Base-by-base conservation (phyloP, 1,140 invertebrate genomes). In the Pachyrhynchus sulphureomaculatus region DNA sequence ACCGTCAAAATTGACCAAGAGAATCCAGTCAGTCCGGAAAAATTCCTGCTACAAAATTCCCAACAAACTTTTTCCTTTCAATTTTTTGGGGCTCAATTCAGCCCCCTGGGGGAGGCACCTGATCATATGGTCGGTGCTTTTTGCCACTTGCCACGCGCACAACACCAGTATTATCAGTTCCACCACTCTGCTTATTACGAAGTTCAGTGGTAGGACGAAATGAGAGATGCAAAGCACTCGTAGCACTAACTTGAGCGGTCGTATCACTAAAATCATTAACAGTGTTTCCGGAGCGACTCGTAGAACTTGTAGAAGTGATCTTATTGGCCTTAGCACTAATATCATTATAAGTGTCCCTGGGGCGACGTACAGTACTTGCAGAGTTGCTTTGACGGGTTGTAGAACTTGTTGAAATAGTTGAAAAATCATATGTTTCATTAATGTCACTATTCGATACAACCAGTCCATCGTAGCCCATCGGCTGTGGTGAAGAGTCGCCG, bases 401-500 rank as follows among this genome's bases (percentile, higher is more conserved):
- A 49, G 12, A 13, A 51, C 18, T 37, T 61, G 20, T 17, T 34
- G 47, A 39, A n/a, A 20, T 24, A n/a, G 17, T 51, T 23, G 57
- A 8, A 18, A 23, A 26, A 33, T 10, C 37, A 36, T 39, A 15
- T 13, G 57, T 20, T 21, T 39, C 44, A 52, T n/a, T 8, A 24
- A 4, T 26, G 48, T 52, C 32, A 17, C 58, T 63, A 51, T 58
- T 53, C 44, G 65, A 33, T 49, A 69, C 70, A 66, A 71, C 71
- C 69, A 74, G 21, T 59, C 71, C 72, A 59, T 75, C 72, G 65
- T 64, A 72, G 62, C 72, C 73, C 67, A 74, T 62, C 62, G 72
- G 54, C 59, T 57, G 62, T 54, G 64, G 73, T 41, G 59, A 29
- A 74, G 71, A 61, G 76, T 79, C 75, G 81, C 78, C 76, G 68